phyloP scores from a whole-genome alignment of 2,113 vertebrate species.

The Indri indri region DNA sequence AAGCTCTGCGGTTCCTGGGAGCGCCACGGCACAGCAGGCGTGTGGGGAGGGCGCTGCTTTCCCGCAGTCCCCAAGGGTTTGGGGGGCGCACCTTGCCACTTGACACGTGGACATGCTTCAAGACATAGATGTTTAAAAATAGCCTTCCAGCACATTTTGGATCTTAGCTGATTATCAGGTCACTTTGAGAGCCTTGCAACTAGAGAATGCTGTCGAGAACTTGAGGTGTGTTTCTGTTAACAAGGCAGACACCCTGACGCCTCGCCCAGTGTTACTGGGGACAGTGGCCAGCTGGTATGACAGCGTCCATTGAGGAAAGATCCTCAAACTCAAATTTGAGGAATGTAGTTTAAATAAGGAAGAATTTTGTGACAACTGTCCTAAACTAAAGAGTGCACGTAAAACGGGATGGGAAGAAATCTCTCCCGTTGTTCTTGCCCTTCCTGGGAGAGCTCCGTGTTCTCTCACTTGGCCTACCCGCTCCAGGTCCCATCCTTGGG shows the following conservation, averaged over 20 bases:
- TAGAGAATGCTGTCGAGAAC: neutral
- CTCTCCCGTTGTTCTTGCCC: too few species aligned
- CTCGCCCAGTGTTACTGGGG: accelerated
- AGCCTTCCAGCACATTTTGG: neutral
- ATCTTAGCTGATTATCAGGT: too few species aligned
- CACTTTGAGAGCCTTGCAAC: neutral
- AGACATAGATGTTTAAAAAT: neutral
- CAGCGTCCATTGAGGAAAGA: neutral
- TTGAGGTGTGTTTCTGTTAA: neutral
- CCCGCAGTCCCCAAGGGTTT: accelerated
- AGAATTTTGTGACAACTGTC: neutral
- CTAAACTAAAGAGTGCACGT: neutral
- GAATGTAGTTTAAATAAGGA: neutral
- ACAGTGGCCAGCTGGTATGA: neutral
- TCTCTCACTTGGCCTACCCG: neutral
- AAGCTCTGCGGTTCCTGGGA: neutral
- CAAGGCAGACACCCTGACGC: neutral
- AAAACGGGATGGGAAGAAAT: neutral
- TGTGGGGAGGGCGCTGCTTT: neutral
- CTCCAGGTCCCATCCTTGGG: too few species aligned
- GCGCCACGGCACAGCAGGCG: accelerated
- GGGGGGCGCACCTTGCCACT: neutral
- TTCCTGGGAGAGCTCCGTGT: neutral
- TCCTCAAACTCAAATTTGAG: neutral
- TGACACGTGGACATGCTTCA: neutral